These are phyloP conservation scores for Deilephila elpenor DNA, from an alignment of 2,888 invertebrate genomes.

Conservation along the genomic window DNA sequence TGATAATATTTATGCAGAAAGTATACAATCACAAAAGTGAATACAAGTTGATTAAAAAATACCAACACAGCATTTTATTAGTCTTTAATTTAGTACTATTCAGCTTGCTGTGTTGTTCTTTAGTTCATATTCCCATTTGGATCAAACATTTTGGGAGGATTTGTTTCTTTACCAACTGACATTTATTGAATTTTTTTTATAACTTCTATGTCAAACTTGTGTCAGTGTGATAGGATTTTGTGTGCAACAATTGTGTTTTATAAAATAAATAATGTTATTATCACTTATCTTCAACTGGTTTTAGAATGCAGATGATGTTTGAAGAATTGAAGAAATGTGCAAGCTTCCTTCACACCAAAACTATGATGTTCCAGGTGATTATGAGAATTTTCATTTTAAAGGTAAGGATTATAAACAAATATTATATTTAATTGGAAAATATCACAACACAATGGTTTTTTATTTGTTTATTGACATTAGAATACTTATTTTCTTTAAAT, in stretches of 20 bases:
- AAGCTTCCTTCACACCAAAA: constrained; percentile 29
- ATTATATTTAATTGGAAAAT: not conserved
- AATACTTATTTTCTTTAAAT: too few relatives aligned
- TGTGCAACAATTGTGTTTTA: constrained; percentile 11
- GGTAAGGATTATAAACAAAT: constrained; percentile 44
- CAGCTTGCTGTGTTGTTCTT: not conserved
- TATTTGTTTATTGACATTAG: not conserved
- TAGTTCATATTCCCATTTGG: not conserved
- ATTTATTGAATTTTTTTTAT: constrained; percentile 53
- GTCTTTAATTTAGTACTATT: not conserved
- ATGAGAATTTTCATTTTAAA: constrained; percentile 27
- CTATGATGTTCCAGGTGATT: not conserved
- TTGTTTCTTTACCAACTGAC: constrained; percentile 46
- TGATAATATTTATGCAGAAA: not conserved
- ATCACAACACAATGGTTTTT: not conserved
- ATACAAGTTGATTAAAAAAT: not conserved
- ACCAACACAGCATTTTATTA: not conserved
- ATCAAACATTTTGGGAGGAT: constrained; percentile 38
- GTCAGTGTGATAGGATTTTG: constrained; percentile 46
- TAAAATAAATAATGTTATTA: constrained; percentile 6
- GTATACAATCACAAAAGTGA: not conserved
- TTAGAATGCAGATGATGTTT: constrained; percentile 39
- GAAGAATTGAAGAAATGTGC: constrained; percentile 37
- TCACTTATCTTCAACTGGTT: constrained; percentile 37
- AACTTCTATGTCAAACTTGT: constrained; percentile 62